Conservation (phyloP, 2,888 invertebrate genomes). For the Lingula anatina region DNA sequence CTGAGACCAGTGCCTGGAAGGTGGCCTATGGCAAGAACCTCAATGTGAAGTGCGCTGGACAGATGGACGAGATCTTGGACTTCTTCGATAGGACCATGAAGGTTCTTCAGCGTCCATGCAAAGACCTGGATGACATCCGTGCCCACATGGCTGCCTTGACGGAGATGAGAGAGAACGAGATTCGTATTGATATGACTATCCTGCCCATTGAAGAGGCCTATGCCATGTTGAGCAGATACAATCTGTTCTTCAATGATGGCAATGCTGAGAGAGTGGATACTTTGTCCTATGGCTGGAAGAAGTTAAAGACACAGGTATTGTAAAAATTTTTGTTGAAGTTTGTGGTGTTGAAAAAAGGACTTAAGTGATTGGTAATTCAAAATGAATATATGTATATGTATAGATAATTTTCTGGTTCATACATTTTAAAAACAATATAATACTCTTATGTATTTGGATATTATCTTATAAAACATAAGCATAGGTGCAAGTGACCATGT, state of each 20-base stretch:
- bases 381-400: too few species aligned
- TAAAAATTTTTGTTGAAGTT: too few species aligned
- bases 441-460: too few species aligned
- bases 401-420: too few species aligned
- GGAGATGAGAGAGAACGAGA: conserved; percentile 86
- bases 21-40: conserved; percentile 49
- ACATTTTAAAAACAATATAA: too few species aligned
- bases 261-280: conserved; percentile 89
- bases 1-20: conserved; percentile 54
- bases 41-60: conserved; percentile 49
- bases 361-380: too few species aligned
- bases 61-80: conserved; percentile 62
- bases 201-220: conserved; percentile 95
- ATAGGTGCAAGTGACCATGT: too few species aligned
- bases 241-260: conserved; percentile 81
- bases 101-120: conserved; percentile 76
- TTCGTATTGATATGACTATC: conserved; percentile 89
- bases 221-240: conserved; percentile 80
- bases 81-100: conserved; percentile 88
- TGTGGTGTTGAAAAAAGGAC: too few species aligned
- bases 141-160: conserved; percentile 87
- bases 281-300: conserved; percentile 82
- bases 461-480: too few species aligned
- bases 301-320: conserved; percentile 61
- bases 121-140: conserved; percentile 89